These are phyloP conservation scores for Chelonoidis abingdonii DNA, from an alignment of 2,113 vertebrate species.

Conservation along the genomic window DNA sequence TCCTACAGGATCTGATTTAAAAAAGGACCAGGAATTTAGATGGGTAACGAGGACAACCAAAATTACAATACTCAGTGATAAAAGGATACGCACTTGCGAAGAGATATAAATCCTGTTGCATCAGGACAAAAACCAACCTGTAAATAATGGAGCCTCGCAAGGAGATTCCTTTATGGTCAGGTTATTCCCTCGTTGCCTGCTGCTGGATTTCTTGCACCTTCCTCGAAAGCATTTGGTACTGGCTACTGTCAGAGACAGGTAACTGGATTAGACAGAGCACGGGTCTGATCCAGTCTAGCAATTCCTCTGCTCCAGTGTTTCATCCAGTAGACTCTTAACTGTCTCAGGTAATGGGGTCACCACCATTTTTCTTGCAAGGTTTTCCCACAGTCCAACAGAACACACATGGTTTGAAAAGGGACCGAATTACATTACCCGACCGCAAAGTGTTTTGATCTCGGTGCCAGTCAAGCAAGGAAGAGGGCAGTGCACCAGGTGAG, in stretches of 20 bases:
- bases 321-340: background rate
- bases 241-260: background rate
- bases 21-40: background rate
- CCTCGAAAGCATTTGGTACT: constrained; percentile 32
- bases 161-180: background rate
- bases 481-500: background rate
- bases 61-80: background rate
- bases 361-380: background rate
- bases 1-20: constrained; percentile 30
- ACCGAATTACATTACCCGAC: background rate
- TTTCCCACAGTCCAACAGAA: background rate
- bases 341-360: background rate
- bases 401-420: background rate
- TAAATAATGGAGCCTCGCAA: constrained; percentile 56
- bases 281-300: background rate
- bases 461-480: background rate
- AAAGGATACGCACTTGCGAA: background rate
- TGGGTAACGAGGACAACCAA: background rate
- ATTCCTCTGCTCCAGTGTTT: background rate
- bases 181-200: constrained; percentile 9
- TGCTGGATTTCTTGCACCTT: constrained; percentile 41
- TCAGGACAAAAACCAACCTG: constrained; percentile 43
- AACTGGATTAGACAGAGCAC: background rate
- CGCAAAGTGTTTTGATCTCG: accelerated
- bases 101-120: background rate